Base-by-base conservation (phyloP, 2,888 invertebrate species). In the Conus canariensis region DNA sequence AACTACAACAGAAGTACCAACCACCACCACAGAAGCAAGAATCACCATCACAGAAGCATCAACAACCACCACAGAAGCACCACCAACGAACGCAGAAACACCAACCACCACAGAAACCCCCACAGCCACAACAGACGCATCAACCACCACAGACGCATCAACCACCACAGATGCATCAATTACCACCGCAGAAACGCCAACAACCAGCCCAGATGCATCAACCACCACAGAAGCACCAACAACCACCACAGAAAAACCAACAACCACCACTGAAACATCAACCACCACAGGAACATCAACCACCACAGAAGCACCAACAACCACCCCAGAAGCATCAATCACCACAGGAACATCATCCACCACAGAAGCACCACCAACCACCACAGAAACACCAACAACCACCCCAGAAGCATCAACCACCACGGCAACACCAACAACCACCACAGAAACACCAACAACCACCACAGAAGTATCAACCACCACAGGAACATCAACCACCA, bases 191-290 rank as follows among this genome's bases (percentile, higher is more conserved):
- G 45, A 45, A 45, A 4, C 45, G 4, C 45, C 45, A 45, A 45
- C 74, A 19, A 74, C 74, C 74, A 19, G n/a, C 74, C 19, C n/a
- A 74, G 74, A 56, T 19, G 8, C 83, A 82, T 30, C 30, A 30
- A 85, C 85, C 10, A 85, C 85, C 19, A 64, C 85, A 59, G 85
- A 85, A n/a, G 14, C 60, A 85, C 25, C 85, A 64, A 85, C 85
- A 60, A 30, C 45, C 45, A 4, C 45, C 45, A 45, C 4, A 45
- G 45, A 45, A 4, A 45, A 2, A 45, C 2, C 45, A 45, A 45
- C 45, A 2, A 45, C 59, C 16, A 59, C 83, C 22, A 83, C 83
- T 2, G 58, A 83, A n/a, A 22, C 59, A 83, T 9, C 45, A 80
- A 80, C 80, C 10, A 45, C 83, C 19, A 30, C 30, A n/a, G 25